A percentile compares a stretch with the other conserved stretches of the same genome.
Conservation (phyloP, 1,140 invertebrate genomes). For the Cardiocondyla obscurior region DNA sequence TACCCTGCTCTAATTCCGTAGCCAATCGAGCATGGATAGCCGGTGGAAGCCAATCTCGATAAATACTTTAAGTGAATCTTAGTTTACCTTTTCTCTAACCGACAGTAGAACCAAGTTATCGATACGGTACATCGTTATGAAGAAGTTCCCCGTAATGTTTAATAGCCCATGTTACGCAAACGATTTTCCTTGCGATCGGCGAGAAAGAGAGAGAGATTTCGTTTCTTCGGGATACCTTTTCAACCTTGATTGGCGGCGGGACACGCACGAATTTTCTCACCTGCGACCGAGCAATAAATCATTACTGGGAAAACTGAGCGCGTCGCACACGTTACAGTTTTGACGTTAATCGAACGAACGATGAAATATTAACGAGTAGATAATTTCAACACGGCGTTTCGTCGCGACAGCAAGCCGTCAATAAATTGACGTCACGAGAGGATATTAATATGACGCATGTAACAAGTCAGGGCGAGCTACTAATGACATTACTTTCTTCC, state of each 20-base stretch:
- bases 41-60: neutral
- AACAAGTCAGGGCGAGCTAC: constrained; percentile 50
- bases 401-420: neutral
- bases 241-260: neutral
- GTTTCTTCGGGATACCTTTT: neutral
- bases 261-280: constrained; percentile 29
- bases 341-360: constrained; percentile 46
- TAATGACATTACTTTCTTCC: constrained; percentile 60
- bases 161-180: constrained; percentile 42
- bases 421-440: constrained; percentile 20
- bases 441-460: constrained; percentile 47
- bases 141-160: constrained; percentile 30
- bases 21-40: constrained; percentile 15
- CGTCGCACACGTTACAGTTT: neutral
- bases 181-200: neutral
- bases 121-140: constrained; percentile 41
- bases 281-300: constrained; percentile 52
- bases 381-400: constrained; percentile 21
- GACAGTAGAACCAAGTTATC: constrained; percentile 34
- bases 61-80: constrained; percentile 28
- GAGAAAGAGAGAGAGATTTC: neutral
- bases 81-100: constrained; percentile 34
- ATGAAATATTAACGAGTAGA: constrained; percentile 66
- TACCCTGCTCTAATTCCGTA: constrained; percentile 20
- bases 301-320: constrained; percentile 36